Conservation (phyloP, 2,888 invertebrate genomes). For the Notodonta dromedarius region DNA sequence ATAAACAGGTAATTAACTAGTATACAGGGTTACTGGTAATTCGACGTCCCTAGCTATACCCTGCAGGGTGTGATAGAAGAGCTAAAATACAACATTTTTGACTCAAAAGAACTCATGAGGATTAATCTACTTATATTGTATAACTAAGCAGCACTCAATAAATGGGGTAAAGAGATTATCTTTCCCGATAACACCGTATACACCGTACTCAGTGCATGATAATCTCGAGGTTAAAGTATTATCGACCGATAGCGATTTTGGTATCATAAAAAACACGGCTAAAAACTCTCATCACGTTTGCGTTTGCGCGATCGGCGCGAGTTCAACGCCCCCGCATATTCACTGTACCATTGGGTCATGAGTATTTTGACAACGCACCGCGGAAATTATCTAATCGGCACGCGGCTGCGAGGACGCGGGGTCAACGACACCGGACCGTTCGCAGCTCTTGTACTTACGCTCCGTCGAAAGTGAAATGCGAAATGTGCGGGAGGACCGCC, state of each 20-base stretch:
- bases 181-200: slow-evolving; percentile 21
- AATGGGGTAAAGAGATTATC: slow-evolving; percentile 40
- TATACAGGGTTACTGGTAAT: too few species aligned
- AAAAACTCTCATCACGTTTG: slow-evolving; percentile 54
- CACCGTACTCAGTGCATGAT: slow-evolving; percentile 18
- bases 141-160: slow-evolving; percentile 18
- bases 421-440: slow-evolving; percentile 71
- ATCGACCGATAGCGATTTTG: slow-evolving; percentile 60
- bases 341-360: slow-evolving; percentile 83
- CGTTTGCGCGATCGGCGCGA: slow-evolving; percentile 57
- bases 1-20: too few species aligned
- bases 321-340: slow-evolving; percentile 73
- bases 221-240: slow-evolving; percentile 52
- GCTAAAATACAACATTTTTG: too few species aligned
- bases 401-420: slow-evolving; percentile 79
- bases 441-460: slow-evolving; percentile 52
- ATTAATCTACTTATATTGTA: too few species aligned
- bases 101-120: too few species aligned
- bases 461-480: slow-evolving; percentile 80
- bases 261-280: slow-evolving; percentile 40
- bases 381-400: slow-evolving; percentile 84
- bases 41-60: too few species aligned
- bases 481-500: slow-evolving; percentile 54
- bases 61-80: too few species aligned
- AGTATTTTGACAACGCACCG: slow-evolving; percentile 83